Base-by-base conservation (phyloP, 2,113 vertebrate genomes). In the Megaleporinus macrocephalus region DNA sequence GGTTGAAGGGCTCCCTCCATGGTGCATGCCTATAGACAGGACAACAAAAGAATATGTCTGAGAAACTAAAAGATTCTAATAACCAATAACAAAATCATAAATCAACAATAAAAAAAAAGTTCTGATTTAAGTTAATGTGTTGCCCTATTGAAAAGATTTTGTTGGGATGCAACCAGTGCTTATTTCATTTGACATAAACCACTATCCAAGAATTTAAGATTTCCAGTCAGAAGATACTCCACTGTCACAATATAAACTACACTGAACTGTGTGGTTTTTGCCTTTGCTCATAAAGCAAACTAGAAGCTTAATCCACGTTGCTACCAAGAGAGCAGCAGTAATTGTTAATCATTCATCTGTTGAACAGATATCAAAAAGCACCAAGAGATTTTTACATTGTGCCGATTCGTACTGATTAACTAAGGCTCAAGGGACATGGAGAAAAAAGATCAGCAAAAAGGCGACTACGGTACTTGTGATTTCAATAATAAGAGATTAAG, bases 1-100 rank as follows among this genome's bases (percentile, higher is more conserved):
- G 96, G 91, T 97, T 97, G 73, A 96, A 89, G 0, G 96, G 96
- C 86, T 99, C 97, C 87, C 95, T 94, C 96, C 96, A 98, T 0
- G 95, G 86, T 20, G 97, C 51, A 30, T 80, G 86, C 53, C 86
- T 87, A 76, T 33, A 74, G 57, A 77, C 16, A 65, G 24, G 12
- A 78, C 59, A 68, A 63, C 10, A 73, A 49, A 15, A 1, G 33
- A 41, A 81, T 65, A 11, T 41, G 18, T 11, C 15, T 7, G 41
- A 44, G 41, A n/a, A n/a, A n/a, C n/a, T n/a, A n/a, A n/a, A n/a
- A n/a, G n/a, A n/a, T n/a, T 44, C 41, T 44, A 44, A n/a, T n/a
- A n/a, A n/a, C n/a, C 41, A 44, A 44, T 9, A 61, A 65, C 55
- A 82, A 27, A 41, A 41, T 44, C 16, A 33, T 65, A 36, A 4